Base-by-base conservation (phyloP, 1,140 invertebrate genomes). In the Xylocopa sonorina region DNA sequence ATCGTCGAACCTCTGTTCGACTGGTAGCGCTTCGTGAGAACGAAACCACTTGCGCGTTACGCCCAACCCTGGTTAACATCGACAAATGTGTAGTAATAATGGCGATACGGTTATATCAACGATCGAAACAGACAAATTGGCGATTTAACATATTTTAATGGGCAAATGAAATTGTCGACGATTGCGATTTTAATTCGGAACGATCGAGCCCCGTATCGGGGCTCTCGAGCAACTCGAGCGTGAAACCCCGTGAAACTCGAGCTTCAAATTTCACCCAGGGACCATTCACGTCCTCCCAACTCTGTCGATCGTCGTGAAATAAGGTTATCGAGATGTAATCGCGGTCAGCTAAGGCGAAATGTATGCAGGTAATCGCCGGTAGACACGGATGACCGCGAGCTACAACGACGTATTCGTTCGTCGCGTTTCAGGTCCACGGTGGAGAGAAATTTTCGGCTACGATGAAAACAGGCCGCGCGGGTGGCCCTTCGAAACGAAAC, bases 191-290 rank as follows among this genome's bases (percentile, higher is more conserved):
- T 53, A 64, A 63, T 38, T 32, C 12, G 16, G 32, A 16, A 1
- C 60, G 72, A 74, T 51, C n/a, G 16, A 16, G 6, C 41, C 43
- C 9, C 21, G n/a, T 32, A 32, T 76, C 73, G 73, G 81, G 75
- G 34, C 71, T 57, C 51, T 43, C 68, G 74, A 67, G 58, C 41
- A 79, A 82, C 75, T 78, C 76, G 77, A 85, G 82, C 83, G 74
- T 85, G 82, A 83, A 82, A 48, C 68, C 57, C 83, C 69, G 84
- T 89, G 89, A 88, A 90, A 90, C 88, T 85, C 82, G 83, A 89
- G 85, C 86, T 85, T 66, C n/a, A 88, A 90, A 89, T 90, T 90
- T 89, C 88, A 86, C 88, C 82, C 18, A 53, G 72, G n/a, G 83
- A 82, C 80, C 81, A 83, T 87, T 87, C 81, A 85, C 85, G 83